A percentile compares a stretch with the other conserved stretches of the same genome.
phyloP scores from a whole-genome alignment of 2,797 vertebrate species.

The Sorex maritimensis region DNA sequence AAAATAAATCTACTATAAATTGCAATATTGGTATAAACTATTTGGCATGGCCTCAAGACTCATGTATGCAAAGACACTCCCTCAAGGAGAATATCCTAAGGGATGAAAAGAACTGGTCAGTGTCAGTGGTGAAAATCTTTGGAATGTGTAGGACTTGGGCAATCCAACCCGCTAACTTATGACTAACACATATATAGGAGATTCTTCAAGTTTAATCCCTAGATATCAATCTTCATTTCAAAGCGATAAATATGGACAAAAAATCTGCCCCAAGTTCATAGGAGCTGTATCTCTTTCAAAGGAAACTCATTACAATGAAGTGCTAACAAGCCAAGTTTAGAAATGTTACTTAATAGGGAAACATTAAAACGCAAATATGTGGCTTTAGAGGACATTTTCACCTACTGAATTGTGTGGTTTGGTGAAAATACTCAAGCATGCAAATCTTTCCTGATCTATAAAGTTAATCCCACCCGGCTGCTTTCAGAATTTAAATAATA shows the following conservation, averaged over 20 bases:
- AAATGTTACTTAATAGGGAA: neutral
- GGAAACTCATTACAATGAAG: neutral
- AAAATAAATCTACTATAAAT: too few relatives aligned
- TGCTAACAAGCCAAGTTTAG: neutral
- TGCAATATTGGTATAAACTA: neutral
- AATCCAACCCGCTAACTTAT: neutral
- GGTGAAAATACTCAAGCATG: neutral
- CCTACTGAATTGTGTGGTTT: neutral
- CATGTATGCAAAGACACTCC: neutral
- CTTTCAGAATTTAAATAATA: neutral
- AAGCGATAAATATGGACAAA: neutral
- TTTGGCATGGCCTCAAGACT: neutral
- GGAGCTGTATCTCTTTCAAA: neutral
- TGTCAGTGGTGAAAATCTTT: neutral
- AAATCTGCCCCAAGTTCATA: neutral
- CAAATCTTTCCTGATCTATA: neutral
- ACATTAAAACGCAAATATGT: neutral
- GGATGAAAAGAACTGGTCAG: too few relatives aligned
- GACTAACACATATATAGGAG: rapidly evolving
- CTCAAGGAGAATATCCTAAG: too few relatives aligned
- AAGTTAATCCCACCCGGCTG: neutral
- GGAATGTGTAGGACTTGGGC: neutral
- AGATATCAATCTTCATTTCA: neutral
- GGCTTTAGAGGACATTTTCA: neutral
- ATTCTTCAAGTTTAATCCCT: neutral